A percentile compares a stretch with the other conserved stretches of the same genome.
Evolutionary conservation across 2,888 invertebrate genomes (phyloP).

Genomic region (Pyrrhia umbra): DNA sequence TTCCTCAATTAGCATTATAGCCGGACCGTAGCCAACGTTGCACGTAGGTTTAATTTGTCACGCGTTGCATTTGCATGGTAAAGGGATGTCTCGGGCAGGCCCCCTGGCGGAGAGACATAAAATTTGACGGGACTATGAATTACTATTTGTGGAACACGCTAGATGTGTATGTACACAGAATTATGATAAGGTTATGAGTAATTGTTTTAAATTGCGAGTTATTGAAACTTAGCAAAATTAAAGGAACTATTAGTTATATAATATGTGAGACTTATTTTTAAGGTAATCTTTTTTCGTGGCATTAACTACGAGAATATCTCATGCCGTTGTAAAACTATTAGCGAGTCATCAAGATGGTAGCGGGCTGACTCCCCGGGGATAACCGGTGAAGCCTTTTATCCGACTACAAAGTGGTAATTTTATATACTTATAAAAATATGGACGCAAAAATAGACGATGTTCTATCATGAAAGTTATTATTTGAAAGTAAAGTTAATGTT

Average conservation of each 20-base stretch:
- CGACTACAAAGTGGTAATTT: too few species aligned
- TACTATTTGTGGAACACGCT: conserved; percentile 33
- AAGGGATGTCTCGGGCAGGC: conserved; percentile 64
- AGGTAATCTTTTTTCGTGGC: too few species aligned
- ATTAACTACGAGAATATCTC: not conserved
- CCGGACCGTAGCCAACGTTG: conserved; percentile 34
- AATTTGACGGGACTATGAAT: conserved; percentile 67
- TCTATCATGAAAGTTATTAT: not conserved
- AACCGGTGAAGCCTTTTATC: not conserved
- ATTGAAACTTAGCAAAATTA: not conserved
- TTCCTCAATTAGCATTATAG: conserved; percentile 48
- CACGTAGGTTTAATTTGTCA: conserved; percentile 76
- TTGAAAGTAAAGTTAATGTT: not conserved
- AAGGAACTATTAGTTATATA: too few species aligned
- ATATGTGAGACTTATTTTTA: too few species aligned
- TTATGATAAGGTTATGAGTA: conserved; percentile 30
- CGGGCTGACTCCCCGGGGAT: not conserved
- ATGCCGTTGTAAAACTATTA: not conserved
- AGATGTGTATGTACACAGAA: conserved; percentile 20
- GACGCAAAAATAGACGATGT: not conserved
- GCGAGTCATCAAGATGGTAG: not conserved
- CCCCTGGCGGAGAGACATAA: conserved; percentile 69
- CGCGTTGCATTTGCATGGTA: conserved; percentile 75
- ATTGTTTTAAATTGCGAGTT: not conserved
- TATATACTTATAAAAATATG: not conserved